Base-by-base conservation (phyloP, 2,797 vertebrate species). In the Gymnocypris eckloni region DNA sequence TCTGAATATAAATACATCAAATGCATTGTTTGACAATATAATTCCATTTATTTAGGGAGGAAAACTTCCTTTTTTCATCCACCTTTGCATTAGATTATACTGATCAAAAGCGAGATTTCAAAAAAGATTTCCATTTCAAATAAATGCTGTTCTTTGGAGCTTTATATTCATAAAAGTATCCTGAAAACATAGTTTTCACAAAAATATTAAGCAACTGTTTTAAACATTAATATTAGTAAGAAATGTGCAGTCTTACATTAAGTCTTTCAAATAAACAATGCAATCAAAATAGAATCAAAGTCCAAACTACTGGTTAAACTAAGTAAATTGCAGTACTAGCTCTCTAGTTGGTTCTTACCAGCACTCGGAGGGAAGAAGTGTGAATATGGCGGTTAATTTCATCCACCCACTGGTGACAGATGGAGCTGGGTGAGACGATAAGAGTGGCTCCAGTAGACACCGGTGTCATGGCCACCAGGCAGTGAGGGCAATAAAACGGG, bases 381-480 rank as follows among this genome's bases (percentile, higher is more conserved):
- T 95, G 95, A 87, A 99, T 96, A 71, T 99, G 98, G 3, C 97
- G 95, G 87, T 97, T 98, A 92, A 99, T 98, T 92, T 99, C 98
- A 90, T 99, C 98, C 82, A 99, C 98, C 98, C 98, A 99, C 90
- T 99, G 98, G 91, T 99, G 97, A 91, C 98, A 99, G 92, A 99
- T 99, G 89, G 98, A 99, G 93, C 98, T 99, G 0, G 98, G 98
- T 1, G 98, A 99, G 94, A 99, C 98, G 79, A 99, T 99, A 84
- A 99, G 96, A 25, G 98, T 99, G 0, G 98, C 98, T 33, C 97
- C 95, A 1, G 98, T 98, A 72, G 97, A 95, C 80, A 99, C 97
- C 0, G 98, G 98, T 11, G 96, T 97, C 98, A 99, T 99, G 77
- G 97, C 98, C 13, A 99, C 98, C n/a, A 99, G 96, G 90, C 98